phyloP scores from a whole-genome alignment of 1,140 invertebrate genomes.

The Lethrus apterus region DNA sequence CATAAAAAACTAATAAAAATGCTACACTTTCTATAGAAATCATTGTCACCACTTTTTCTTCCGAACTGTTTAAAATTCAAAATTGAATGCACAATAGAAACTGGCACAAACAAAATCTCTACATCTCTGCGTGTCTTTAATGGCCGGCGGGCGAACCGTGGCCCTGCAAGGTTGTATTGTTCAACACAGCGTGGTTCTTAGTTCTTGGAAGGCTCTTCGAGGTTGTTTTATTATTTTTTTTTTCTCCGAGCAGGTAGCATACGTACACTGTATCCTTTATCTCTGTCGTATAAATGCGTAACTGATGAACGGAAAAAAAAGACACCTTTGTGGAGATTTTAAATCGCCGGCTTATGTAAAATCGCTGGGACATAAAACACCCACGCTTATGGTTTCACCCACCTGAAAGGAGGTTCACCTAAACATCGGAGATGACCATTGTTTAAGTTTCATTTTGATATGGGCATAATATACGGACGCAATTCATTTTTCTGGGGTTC shows the following conservation, averaged over 20 bases:
- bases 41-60: too few relatives aligned
- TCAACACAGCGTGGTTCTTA: constrained; percentile 22
- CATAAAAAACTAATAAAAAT: too few relatives aligned
- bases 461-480: too few relatives aligned
- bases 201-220: constrained; percentile 22
- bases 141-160: constrained; percentile 16
- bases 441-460: too few relatives aligned
- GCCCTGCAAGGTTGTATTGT: constrained; percentile 28
- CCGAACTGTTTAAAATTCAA: constrained; percentile 24
- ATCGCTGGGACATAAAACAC: constrained; percentile 1
- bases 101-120: constrained; percentile 17
- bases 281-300: constrained; percentile 3
- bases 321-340: constrained; percentile 3
- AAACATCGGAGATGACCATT: constrained; percentile 7
- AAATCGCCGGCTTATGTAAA: constrained; percentile 5
- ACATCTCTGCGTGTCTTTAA: constrained; percentile 19
- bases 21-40: too few relatives aligned
- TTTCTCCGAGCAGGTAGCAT: constrained; percentile 6
- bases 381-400: constrained; percentile 4
- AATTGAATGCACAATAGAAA: constrained; percentile 21
- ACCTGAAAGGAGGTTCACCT: constrained; percentile 4
- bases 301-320: too few relatives aligned
- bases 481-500: too few relatives aligned
- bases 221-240: constrained; percentile 19
- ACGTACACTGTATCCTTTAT: neutral